These are phyloP conservation scores for Tipula unca DNA, from an alignment of 2,888 invertebrate genomes.

Conservation along the genomic window DNA sequence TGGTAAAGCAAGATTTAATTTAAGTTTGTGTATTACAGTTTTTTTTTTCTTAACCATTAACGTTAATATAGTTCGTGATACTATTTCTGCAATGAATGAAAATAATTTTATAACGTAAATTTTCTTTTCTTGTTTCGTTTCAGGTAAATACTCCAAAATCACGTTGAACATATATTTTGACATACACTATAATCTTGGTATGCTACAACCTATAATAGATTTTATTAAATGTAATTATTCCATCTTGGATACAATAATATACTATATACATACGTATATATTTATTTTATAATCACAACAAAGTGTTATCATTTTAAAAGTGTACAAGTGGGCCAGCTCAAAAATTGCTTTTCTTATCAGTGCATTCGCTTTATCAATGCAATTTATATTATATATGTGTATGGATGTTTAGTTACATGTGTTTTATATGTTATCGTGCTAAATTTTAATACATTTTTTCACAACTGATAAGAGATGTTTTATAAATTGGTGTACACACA, in stretches of 20 bases:
- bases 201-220: too few relatives aligned
- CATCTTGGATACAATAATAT: neutral
- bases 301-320: neutral
- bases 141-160: neutral
- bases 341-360: neutral
- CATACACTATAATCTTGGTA: neutral
- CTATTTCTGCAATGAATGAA: neutral
- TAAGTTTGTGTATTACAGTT: neutral
- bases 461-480: neutral
- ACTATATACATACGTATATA: neutral
- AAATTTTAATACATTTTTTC: neutral
- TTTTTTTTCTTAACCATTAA: neutral
- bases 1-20: neutral
- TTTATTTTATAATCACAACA: neutral
- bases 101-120: neutral
- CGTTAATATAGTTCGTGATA: neutral
- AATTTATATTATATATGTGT: neutral
- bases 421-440: neutral
- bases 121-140: neutral
- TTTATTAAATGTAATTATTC: neutral
- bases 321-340: neutral
- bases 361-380: neutral
- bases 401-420: neutral
- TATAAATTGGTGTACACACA: neutral
- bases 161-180: neutral